Evolutionary conservation across 2,797 vertebrate species (phyloP).

Genomic region (Hippocampus kuda): DNA sequence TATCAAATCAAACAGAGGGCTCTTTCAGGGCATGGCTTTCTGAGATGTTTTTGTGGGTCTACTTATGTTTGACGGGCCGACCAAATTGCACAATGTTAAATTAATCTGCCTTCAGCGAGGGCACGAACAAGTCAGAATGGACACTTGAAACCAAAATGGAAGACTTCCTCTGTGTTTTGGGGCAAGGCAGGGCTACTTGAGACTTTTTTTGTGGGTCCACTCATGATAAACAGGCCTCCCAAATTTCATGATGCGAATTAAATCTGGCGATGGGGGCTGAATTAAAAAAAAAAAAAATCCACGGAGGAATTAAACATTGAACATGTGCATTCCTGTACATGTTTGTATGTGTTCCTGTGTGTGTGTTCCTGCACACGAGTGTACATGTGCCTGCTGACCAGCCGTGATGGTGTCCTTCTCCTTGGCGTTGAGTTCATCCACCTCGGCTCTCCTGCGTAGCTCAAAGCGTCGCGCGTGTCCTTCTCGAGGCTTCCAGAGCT

Average conservation of each 20-base stretch:
- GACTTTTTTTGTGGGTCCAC: background rate
- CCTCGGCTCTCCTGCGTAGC: slow-evolving; percentile 77
- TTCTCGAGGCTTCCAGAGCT: slow-evolving; percentile 90
- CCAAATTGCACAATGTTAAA: too few species aligned
- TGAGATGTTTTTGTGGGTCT: background rate
- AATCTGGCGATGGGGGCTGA: background rate
- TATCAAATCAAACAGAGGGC: background rate
- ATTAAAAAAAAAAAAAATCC: too few species aligned
- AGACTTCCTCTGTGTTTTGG: background rate
- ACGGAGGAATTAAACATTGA: too few species aligned
- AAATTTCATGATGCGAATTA: background rate
- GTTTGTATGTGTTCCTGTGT: slow-evolving; percentile 13
- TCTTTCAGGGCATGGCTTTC: background rate
- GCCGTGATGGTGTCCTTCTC: slow-evolving; percentile 90
- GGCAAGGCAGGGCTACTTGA: background rate
- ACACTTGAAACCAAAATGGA: background rate
- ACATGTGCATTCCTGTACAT: background rate
- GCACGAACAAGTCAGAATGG: too few species aligned
- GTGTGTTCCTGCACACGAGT: slow-evolving; percentile 7
- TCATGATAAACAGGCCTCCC: background rate
- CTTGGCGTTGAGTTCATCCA: slow-evolving; percentile 81
- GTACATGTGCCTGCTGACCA: slow-evolving; percentile 66
- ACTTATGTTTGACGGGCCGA: too few species aligned
- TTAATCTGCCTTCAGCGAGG: too few species aligned
- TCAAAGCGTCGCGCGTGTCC: slow-evolving; percentile 86